Percentiles rank a stretch among this genome's conserved stretches.
Evolutionary conservation across 2,888 invertebrate species (phyloP).

Genomic region (Thereva nobilitata): DNA sequence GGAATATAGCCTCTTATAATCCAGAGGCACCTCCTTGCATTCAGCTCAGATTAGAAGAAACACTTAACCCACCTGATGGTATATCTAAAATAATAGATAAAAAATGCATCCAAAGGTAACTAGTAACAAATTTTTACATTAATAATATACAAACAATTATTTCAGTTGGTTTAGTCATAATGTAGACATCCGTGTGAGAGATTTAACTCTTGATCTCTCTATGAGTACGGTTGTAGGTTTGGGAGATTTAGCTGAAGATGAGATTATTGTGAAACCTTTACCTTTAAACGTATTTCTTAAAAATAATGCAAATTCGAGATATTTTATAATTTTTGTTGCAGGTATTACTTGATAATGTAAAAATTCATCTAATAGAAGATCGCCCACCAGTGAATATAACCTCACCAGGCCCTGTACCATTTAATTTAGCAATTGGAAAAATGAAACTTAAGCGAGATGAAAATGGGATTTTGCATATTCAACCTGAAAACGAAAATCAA

Average conservation of each 20-base stretch:
- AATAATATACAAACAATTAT: slow-evolving; percentile 1
- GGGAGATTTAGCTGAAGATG: slow-evolving; percentile 85
- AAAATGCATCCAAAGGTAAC: slow-evolving; percentile 54
- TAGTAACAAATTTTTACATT: not conserved
- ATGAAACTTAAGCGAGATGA: slow-evolving; percentile 71
- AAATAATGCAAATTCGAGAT: not conserved
- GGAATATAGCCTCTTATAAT: slow-evolving; percentile 69
- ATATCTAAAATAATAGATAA: slow-evolving; percentile 50
- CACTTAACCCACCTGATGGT: slow-evolving; percentile 58
- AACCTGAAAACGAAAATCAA: slow-evolving; percentile 58
- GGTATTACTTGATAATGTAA: slow-evolving; percentile 75
- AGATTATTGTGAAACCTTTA: slow-evolving; percentile 77
- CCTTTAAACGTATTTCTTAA: slow-evolving; percentile 71
- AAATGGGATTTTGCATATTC: slow-evolving; percentile 75
- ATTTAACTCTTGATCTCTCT: slow-evolving; percentile 70
- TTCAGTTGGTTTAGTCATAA: slow-evolving; percentile 58
- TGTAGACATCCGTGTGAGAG: slow-evolving; percentile 67
- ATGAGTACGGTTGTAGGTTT: slow-evolving; percentile 83
- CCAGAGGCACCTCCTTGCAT: slow-evolving; percentile 62
- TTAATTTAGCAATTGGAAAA: slow-evolving; percentile 73
- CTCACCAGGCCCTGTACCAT: slow-evolving; percentile 79
- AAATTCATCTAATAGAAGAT: slow-evolving; percentile 79
- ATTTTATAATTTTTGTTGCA: slow-evolving; percentile 49
- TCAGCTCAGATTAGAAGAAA: slow-evolving; percentile 67
- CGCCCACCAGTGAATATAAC: slow-evolving; percentile 78